Percentiles rank a stretch among this genome's conserved stretches.
These are phyloP conservation scores for Piprites chloris DNA, from an alignment of 2,113 vertebrate species.

Conservation along the genomic window DNA sequence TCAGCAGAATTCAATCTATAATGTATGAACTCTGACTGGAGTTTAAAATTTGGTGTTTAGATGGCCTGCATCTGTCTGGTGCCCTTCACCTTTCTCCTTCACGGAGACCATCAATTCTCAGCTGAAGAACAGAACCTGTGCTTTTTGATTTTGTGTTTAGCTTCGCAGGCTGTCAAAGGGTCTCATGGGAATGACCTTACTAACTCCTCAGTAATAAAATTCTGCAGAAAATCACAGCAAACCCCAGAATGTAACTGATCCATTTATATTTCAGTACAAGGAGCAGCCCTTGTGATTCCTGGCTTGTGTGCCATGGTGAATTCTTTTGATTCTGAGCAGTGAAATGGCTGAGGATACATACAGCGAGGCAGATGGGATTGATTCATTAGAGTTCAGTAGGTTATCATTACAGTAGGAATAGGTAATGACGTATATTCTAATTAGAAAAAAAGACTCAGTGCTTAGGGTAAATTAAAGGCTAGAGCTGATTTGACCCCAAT, in stretches of 20 bases:
- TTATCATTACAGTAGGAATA: slow-evolving; percentile 26
- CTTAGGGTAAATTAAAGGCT: slow-evolving; percentile 17
- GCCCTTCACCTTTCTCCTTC: neutral
- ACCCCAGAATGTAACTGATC: neutral
- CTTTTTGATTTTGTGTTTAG: neutral
- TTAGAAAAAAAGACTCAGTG: slow-evolving; percentile 24
- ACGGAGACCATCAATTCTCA: neutral
- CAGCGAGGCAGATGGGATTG: neutral
- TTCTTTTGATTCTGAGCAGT: neutral
- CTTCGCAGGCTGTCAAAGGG: neutral
- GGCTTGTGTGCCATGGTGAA: neutral
- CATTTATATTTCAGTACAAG: neutral
- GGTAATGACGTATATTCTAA: slow-evolving; percentile 30
- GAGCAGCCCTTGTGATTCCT: neutral
- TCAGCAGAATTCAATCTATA: neutral
- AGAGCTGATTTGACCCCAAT: slow-evolving; percentile 20
- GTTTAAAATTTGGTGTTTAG: neutral
- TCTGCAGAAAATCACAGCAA: neutral
- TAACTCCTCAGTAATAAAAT: neutral
- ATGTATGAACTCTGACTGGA: neutral
- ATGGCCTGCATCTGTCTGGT: neutral
- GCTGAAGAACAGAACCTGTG: neutral
- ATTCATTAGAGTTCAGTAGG: slow-evolving; percentile 43
- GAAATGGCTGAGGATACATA: neutral
- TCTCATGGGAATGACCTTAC: neutral